Conservation (phyloP, 2,113 vertebrate species). For the Mirza zaza region DNA sequence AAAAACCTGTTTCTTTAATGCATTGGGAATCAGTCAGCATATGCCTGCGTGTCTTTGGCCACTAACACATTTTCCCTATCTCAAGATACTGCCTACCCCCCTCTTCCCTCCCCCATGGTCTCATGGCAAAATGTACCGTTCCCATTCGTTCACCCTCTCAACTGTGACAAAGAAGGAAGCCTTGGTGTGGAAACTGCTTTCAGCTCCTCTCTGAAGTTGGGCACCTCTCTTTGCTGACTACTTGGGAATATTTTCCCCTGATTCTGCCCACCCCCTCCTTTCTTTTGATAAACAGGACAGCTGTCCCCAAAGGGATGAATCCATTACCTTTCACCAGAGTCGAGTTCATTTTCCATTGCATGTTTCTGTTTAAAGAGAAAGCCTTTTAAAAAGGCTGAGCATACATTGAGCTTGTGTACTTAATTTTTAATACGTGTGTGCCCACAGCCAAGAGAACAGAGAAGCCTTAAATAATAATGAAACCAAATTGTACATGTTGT, state of each 20-base stretch:
- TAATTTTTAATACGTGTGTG: constrained; percentile 73
- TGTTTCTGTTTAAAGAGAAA: constrained; percentile 67
- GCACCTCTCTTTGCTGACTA: not conserved
- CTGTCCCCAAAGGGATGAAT: constrained; percentile 54
- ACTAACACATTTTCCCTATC: not conserved
- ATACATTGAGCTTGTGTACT: constrained; percentile 50
- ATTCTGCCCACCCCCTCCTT: not conserved
- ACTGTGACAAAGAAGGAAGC: not conserved
- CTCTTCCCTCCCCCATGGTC: too few relatives aligned
- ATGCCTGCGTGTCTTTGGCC: not conserved
- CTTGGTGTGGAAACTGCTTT: not conserved
- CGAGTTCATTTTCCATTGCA: constrained; percentile 61
- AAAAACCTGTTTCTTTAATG: not conserved
- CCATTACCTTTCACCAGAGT: constrained; percentile 63
- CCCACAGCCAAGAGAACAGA: constrained; percentile 57
- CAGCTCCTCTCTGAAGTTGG: not conserved
- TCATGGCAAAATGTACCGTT: not conserved
- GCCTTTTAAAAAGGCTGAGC: constrained; percentile 58
- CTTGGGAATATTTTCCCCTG: not conserved
- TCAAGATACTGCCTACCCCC: not conserved
- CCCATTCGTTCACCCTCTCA: not conserved
- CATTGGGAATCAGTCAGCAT: not conserved
- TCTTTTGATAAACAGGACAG: constrained; percentile 62
- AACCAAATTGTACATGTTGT: not conserved
- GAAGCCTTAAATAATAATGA: constrained; percentile 67